These are phyloP conservation scores for Pseudopipra pipra DNA, from an alignment of 2,113 vertebrate species.

Conservation along the genomic window DNA sequence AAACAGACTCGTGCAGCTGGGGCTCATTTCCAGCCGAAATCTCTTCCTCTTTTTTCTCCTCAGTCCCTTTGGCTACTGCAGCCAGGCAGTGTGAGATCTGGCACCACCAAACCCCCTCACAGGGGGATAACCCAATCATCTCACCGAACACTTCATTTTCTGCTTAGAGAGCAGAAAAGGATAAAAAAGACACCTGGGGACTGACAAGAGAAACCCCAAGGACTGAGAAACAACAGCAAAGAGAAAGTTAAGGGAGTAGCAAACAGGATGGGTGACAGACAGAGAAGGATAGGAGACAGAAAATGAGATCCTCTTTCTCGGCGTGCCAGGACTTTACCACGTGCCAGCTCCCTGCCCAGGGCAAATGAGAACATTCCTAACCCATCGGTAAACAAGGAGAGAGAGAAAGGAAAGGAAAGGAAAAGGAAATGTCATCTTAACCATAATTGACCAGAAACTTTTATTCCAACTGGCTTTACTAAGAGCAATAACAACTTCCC, in stretches of 20 bases:
- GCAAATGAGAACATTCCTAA: background rate
- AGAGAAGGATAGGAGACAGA: background rate
- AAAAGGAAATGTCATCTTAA: constrained; percentile 22
- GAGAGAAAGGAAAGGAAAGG: background rate
- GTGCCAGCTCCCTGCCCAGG: background rate
- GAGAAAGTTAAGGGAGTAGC: background rate
- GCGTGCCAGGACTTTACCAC: background rate
- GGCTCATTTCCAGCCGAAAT: background rate
- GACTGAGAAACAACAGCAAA: background rate
- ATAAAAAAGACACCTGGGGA: background rate
- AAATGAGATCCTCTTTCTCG: background rate
- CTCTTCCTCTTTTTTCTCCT: background rate
- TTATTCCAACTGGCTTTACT: constrained; percentile 34
- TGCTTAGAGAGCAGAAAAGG: background rate
- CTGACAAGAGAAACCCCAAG: background rate
- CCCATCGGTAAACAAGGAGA: background rate
- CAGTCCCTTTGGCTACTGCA: background rate
- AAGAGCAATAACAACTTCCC: constrained; percentile 33
- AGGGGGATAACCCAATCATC: background rate
- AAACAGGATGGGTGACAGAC: background rate
- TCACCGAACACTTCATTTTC: background rate
- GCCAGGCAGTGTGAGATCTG: background rate
- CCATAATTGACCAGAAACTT: background rate
- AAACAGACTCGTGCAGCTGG: background rate
- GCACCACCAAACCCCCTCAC: background rate